These are phyloP conservation scores for Ptychobarbus kaznakovi DNA, from an alignment of 2,797 vertebrate genomes.

Conservation along the genomic window DNA sequence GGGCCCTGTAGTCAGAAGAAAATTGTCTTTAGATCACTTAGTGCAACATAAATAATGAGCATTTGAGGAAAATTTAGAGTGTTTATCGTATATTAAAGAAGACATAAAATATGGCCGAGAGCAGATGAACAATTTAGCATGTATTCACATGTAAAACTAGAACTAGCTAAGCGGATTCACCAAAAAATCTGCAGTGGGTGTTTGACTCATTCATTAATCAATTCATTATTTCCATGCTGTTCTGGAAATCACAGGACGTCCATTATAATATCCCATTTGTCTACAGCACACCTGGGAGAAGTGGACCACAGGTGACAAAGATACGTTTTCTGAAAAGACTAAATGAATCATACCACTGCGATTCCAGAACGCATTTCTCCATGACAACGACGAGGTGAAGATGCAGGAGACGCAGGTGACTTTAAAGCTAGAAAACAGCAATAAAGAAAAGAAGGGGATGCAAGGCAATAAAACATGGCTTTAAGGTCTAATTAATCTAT, in stretches of 20 bases:
- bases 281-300: constrained; percentile 1
- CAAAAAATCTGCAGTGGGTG: background rate
- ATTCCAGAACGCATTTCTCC: background rate
- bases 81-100: background rate
- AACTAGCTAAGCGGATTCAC: background rate
- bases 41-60: background rate
- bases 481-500: background rate
- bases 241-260: background rate
- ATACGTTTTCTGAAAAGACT: background rate
- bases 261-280: constrained; percentile 24
- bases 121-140: background rate
- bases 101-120: background rate
- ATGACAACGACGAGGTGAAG: constrained; percentile 9
- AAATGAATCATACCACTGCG: background rate
- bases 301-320: constrained; percentile 17
- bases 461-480: background rate
- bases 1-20: background rate
- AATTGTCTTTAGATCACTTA: background rate
- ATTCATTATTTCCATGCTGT: background rate
- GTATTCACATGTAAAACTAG: constrained; percentile 4
- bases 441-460: background rate
- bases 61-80: background rate
- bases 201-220: constrained; percentile 17
- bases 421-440: background rate
- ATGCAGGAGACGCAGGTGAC: constrained; percentile 5